phyloP scores from a whole-genome alignment of 2,888 invertebrate species.

The Ennomos quercinarius region DNA sequence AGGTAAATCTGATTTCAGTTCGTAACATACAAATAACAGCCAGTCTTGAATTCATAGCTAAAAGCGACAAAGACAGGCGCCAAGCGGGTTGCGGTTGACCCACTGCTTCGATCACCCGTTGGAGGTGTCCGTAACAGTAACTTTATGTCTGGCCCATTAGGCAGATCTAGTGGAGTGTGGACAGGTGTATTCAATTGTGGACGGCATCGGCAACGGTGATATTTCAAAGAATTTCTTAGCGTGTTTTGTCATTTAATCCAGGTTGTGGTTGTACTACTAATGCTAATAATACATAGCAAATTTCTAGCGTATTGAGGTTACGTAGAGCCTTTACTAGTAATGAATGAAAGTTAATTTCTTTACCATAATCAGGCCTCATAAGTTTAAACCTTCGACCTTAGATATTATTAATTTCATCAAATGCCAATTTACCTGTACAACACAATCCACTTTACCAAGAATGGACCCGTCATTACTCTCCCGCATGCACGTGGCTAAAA shows the following conservation, averaged over 20 bases:
- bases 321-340: too few relatives aligned
- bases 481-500: conserved; percentile 6
- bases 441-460: background rate
- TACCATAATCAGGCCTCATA: too few relatives aligned
- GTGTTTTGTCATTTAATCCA: too few relatives aligned
- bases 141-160: conserved; percentile 34
- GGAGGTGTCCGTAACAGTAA: conserved; percentile 44
- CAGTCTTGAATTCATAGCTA: background rate
- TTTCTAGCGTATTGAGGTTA: too few relatives aligned
- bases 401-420: too few relatives aligned
- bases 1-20: background rate
- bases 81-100: conserved; percentile 63
- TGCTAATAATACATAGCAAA: too few relatives aligned
- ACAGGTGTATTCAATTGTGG: conserved; percentile 17
- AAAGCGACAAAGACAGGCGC: conserved; percentile 32
- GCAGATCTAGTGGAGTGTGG: conserved; percentile 20
- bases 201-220: background rate
- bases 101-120: conserved; percentile 62
- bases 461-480: background rate
- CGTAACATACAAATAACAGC: background rate
- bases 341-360: too few relatives aligned
- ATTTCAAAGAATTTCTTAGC: too few relatives aligned
- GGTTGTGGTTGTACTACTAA: too few relatives aligned
- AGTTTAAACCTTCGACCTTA: too few relatives aligned
- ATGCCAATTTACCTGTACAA: too few relatives aligned